Evolutionary conservation across 2,888 invertebrate species (phyloP), one percentile per base, ranked within the genome.

Genomic region (Yponomeuta cagnagella): DNA sequence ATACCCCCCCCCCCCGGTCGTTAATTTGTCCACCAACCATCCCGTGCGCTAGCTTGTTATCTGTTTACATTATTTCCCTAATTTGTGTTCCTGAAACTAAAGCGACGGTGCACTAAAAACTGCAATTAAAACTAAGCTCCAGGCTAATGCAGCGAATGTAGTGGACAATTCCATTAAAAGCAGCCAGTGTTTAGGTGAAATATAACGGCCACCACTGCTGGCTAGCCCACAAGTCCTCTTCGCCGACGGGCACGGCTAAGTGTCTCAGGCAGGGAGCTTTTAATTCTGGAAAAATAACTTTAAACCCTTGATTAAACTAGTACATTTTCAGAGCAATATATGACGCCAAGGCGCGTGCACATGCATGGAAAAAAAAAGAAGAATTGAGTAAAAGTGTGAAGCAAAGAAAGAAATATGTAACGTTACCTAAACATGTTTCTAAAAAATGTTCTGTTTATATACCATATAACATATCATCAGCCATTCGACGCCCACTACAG

Each of bases 241-340:
- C 4, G 52, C 52, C 52, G 52, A 58, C 52, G 52, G 52, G 52
- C 12, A 15, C 52, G 52, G 68, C 68, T 23, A 8, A 48, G 68
- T 48, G 65, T 65, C 65, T 65, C 65, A 65, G 65, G 12, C 65
- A 30, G 30, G 31, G 30, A 33, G 65, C 65, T 65, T 65, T 65
- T 65, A 65, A 65, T 65, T 30, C 63, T 71, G 71, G 72, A 73
- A 72, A 73, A 73, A 73, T 73, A 72, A 71, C 70, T 71, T 68
- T 71, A 73, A 73, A 70, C 70, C 71, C 69, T 73, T 73, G 73
- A 73, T 73, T 72, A 73, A 73, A 70, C 68, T 63, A n/a, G 31
- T 68, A 65, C 70, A 70, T 70, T 68, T 68, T 52, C 63, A 31
- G 67, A 9, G 65, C 65, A 33, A 65, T 65, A 65, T 65, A 65